phyloP scores from a whole-genome alignment of 2,113 vertebrate species.

The Amia ocellicauda region DNA sequence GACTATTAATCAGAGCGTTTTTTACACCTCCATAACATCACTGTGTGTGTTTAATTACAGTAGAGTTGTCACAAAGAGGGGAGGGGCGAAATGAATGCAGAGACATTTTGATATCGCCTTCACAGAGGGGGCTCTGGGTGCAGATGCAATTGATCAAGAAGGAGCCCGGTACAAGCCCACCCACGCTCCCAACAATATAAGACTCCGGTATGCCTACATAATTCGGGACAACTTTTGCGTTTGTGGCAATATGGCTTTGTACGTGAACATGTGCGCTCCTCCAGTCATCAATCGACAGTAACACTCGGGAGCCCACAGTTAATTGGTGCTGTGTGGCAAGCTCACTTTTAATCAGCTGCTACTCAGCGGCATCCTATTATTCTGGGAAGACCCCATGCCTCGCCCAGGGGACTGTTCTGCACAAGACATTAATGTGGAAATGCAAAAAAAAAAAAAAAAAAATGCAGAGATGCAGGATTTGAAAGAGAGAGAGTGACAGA shows the following conservation, averaged over 20 bases:
- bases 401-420: conserved; percentile 1
- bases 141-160: too few species aligned
- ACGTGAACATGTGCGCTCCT: background rate
- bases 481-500: background rate
- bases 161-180: too few species aligned
- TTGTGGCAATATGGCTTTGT: background rate
- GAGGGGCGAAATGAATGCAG: too few species aligned
- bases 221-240: background rate
- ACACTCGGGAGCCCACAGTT: background rate
- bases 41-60: too few species aligned
- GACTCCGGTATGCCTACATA: too few species aligned
- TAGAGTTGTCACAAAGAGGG: too few species aligned
- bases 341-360: conserved; percentile 14
- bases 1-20: too few species aligned
- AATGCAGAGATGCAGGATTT: conserved; percentile 8
- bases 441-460: background rate
- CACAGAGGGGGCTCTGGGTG: too few species aligned
- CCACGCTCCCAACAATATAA: too few species aligned
- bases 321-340: conserved; percentile 9
- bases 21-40: too few species aligned
- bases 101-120: background rate
- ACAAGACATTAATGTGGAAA: background rate
- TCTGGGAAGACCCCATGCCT: background rate
- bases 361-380: background rate
- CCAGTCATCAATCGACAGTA: conserved; percentile 1